These are phyloP conservation scores for Trachythela sp. DNA, from an alignment of 64 coral and sea anemone species.

Conservation along the genomic window DNA sequence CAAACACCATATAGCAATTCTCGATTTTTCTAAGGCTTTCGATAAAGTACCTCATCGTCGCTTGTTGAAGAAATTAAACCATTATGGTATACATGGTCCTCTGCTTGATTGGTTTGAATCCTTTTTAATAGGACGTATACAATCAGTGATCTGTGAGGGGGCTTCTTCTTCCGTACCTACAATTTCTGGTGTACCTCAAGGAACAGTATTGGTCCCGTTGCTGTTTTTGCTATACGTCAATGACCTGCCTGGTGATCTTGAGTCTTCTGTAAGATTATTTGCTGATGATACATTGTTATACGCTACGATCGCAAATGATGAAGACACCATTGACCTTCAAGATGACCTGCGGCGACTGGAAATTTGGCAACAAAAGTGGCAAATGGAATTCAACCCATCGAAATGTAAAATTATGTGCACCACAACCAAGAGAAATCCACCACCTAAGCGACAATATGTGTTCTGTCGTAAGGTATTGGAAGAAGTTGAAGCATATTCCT, in stretches of 20 bases:
- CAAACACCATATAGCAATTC: conserved; percentile 44
- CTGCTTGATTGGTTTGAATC: conserved; percentile 57
- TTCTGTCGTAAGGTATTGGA: neutral
- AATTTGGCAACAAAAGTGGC: no score
- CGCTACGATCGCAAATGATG: no score
- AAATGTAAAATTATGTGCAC: conserved; percentile 44
- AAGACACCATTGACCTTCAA: no score
- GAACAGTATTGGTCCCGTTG: neutral
- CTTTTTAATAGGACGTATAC: conserved; percentile 42
- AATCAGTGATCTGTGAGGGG: conserved; percentile 37
- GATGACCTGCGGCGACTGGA: no score
- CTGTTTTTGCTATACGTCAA: conserved; percentile 41
- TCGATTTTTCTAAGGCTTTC: conserved; percentile 52
- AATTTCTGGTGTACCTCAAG: conserved; percentile 37
- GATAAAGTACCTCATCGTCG: conserved; percentile 39
- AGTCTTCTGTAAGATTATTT: conserved; percentile 9
- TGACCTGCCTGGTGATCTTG: conserved; percentile 49
- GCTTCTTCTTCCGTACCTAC: neutral
- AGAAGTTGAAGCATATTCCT: neutral
- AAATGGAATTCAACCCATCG: conserved; percentile 41
- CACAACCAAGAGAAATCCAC: conserved; percentile 1
- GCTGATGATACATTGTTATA: no score
- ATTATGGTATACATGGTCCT: conserved; percentile 35
- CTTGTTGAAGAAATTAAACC: conserved; percentile 46
- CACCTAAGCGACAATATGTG: neutral